Evolutionary conservation across 2,797 vertebrate species (phyloP).

Genomic region (Channallabes apus): DNA sequence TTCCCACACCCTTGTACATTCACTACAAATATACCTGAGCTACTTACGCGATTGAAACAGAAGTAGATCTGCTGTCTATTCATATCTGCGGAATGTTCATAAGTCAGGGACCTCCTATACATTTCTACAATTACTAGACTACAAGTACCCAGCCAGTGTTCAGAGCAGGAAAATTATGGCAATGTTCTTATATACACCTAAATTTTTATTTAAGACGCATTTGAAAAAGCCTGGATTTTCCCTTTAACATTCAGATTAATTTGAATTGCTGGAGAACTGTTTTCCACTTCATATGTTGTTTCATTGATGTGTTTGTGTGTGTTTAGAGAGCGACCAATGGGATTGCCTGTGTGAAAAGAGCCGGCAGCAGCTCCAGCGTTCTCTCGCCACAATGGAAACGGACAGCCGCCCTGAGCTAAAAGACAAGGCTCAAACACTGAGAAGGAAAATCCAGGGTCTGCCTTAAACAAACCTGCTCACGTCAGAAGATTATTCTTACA

Average conservation of each 20-base stretch:
- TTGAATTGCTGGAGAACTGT: neutral
- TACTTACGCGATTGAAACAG: no score
- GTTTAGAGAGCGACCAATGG: constrained; percentile 87
- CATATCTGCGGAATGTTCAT: no score
- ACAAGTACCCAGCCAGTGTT: no score
- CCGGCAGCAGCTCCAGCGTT: constrained; percentile 83
- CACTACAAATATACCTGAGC: no score
- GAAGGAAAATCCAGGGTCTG: constrained; percentile 90
- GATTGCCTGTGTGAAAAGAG: constrained; percentile 84
- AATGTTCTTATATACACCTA: no score
- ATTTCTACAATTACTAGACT: no score
- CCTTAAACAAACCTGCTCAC: constrained; percentile 68
- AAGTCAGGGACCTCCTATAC: no score
- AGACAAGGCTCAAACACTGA: constrained; percentile 89
- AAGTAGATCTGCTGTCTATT: no score
- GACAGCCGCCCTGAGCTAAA: constrained; percentile 90
- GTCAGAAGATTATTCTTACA: neutral
- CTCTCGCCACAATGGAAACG: constrained; percentile 86
- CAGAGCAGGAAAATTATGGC: no score
- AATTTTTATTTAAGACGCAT: no score
- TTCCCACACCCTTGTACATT: no score
- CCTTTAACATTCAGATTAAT: neutral
- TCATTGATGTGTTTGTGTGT: neutral
- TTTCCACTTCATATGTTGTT: neutral
- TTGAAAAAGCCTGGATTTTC: no score